A percentile compares a stretch with the other conserved stretches of the same genome.
Conservation (phyloP, 2,888 invertebrate genomes). For the Drosophila mettleri region DNA sequence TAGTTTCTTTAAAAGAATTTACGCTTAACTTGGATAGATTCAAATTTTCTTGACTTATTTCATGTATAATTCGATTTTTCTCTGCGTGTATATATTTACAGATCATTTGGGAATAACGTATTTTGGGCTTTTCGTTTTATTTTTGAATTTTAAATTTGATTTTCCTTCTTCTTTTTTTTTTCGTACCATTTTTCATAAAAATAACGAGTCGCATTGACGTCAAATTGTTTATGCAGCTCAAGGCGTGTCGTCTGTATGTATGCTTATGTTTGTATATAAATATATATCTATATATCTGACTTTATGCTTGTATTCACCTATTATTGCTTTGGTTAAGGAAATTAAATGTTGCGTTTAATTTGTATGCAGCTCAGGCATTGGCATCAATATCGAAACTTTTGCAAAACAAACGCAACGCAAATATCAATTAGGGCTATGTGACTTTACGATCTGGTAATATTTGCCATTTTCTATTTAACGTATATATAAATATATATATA, state of each 20-base stretch:
- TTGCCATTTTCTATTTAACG: constrained; percentile 19
- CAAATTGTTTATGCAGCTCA: constrained; percentile 75
- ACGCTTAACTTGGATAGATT: neutral
- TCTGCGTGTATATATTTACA: neutral
- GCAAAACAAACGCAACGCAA: constrained; percentile 59
- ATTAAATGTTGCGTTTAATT: constrained; percentile 39
- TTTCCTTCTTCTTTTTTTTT: constrained; percentile 23
- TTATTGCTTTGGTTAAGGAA: constrained; percentile 50
- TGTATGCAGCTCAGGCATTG: constrained; percentile 58
- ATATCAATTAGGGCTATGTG: constrained; percentile 51
- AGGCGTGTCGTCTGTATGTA: constrained; percentile 8
- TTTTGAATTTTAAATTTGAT: constrained; percentile 13
- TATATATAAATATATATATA: constrained; percentile 12
- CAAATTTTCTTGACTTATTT: neutral
- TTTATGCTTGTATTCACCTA: constrained; percentile 25
- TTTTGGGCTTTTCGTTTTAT: constrained; percentile 3
- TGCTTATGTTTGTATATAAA: constrained; percentile 6
- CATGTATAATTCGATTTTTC: neutral
- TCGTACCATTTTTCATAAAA: constrained; percentile 30
- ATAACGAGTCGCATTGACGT: constrained; percentile 57
- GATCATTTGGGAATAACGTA: constrained; percentile 1
- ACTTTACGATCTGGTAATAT: neutral
- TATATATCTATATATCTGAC: constrained; percentile 13
- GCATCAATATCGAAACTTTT: constrained; percentile 47
- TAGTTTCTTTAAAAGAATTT: neutral